Percentiles rank a stretch among this genome's conserved stretches.
These are phyloP conservation scores for Saxidomus purpurata DNA, from an alignment of 1,140 invertebrate species.

Conservation along the genomic window DNA sequence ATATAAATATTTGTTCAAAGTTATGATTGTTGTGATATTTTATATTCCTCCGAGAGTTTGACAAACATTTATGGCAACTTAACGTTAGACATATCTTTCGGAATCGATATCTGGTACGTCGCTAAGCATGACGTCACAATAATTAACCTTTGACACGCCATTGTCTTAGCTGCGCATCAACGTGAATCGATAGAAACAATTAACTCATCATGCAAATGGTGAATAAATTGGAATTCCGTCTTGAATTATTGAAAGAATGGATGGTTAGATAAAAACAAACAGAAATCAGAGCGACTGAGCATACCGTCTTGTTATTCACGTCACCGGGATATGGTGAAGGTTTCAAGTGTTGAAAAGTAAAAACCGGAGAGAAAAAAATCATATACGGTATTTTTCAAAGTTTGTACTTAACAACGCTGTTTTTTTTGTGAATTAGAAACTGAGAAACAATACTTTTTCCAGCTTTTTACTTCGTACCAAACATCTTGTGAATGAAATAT, in stretches of 20 bases:
- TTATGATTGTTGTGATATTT: background rate
- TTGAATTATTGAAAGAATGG: constrained; percentile 41
- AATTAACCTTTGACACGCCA: constrained; percentile 52
- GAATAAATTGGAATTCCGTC: constrained; percentile 31
- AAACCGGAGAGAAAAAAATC: no score
- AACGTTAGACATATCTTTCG: background rate
- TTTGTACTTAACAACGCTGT: no score
- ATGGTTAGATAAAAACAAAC: background rate
- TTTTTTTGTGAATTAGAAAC: no score
- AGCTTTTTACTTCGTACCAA: no score
- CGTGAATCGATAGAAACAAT: constrained; percentile 49
- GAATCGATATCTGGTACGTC: background rate
- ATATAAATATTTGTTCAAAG: constrained; percentile 23
- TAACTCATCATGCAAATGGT: constrained; percentile 42
- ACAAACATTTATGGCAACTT: background rate
- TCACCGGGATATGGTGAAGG: no score
- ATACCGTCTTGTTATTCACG: no score
- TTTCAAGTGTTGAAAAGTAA: no score
- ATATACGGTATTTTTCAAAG: no score
- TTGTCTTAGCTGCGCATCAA: constrained; percentile 51
- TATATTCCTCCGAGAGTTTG: background rate
- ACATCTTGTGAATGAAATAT: no score
- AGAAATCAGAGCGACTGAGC: background rate
- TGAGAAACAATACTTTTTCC: no score
- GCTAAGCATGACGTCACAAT: constrained; percentile 50